phyloP scores from a whole-genome alignment of 2,113 vertebrate species.

The Sapajus apella region DNA sequence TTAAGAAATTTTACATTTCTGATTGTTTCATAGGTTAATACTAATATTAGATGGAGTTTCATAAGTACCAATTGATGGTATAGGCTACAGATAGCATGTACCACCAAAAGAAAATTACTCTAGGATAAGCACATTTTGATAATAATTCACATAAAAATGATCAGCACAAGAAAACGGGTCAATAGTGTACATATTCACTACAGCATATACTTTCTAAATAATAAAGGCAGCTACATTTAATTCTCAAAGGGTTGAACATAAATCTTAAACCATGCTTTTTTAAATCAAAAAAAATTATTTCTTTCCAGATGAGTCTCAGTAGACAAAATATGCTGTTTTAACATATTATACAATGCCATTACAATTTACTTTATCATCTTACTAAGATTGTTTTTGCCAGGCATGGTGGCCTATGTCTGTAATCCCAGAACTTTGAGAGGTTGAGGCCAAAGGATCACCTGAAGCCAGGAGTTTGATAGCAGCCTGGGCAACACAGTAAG shows the following conservation, averaged over 20 bases:
- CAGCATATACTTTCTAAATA: not conserved
- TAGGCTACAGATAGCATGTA: not conserved
- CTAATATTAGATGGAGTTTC: constrained; percentile 35
- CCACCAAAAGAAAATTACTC: not conserved
- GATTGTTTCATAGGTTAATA: constrained; percentile 5
- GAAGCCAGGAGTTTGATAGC: not conserved
- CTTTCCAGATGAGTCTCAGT: too few species aligned
- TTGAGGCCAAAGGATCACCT: not conserved
- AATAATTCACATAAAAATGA: constrained; percentile 17
- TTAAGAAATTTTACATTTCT: not conserved
- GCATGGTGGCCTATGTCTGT: not conserved
- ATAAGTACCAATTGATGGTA: not conserved
- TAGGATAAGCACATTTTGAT: not conserved
- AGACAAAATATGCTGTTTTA: not conserved
- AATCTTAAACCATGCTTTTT: not conserved
- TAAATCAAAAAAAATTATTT: too few species aligned
- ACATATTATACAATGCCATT: not conserved
- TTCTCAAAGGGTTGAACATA: not conserved
- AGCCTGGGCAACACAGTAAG: not conserved
- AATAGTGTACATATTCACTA: not conserved
- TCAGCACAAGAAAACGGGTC: not conserved
- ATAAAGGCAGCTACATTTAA: not conserved
- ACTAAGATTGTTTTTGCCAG: not conserved
- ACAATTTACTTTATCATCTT: not conserved
- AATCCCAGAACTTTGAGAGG: not conserved